These are phyloP conservation scores for Lapara coniferarum DNA, from an alignment of 2,888 invertebrate genomes.

Conservation along the genomic window DNA sequence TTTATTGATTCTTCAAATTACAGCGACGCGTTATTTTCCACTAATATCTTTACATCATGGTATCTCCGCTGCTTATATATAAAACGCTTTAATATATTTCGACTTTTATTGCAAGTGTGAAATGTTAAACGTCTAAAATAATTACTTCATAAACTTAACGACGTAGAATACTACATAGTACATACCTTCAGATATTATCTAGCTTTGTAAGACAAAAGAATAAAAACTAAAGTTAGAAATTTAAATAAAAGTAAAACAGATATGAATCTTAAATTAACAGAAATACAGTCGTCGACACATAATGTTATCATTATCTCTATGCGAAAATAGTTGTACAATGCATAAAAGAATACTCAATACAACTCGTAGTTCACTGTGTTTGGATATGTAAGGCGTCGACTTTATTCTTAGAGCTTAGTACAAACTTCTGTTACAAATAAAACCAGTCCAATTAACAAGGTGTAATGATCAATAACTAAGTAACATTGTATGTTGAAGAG, in stretches of 20 bases:
- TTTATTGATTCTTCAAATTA: neutral
- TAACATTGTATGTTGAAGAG: neutral
- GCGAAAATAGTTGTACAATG: neutral
- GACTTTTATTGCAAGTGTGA: neutral
- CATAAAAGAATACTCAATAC: neutral
- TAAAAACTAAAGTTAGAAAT: constrained; percentile 33
- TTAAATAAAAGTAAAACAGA: constrained; percentile 42
- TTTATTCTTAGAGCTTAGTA: neutral
- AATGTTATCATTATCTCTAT: neutral
- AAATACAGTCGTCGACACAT: constrained; percentile 41
- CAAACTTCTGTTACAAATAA: neutral
- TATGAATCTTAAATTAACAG: constrained; percentile 43
- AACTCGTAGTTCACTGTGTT: neutral
- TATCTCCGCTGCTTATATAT: neutral
- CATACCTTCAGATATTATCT: constrained; percentile 15
- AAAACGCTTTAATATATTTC: neutral
- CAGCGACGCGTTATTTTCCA: neutral
- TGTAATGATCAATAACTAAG: neutral
- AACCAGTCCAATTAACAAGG: neutral
- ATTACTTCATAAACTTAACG: constrained; percentile 21
- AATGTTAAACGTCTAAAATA: constrained; percentile 9
- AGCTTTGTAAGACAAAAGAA: constrained; percentile 25
- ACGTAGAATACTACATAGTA: constrained; percentile 5
- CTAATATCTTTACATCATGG: neutral
- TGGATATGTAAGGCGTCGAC: neutral